Conservation (phyloP, 2,113 vertebrate genomes). For the Leuciscus idus region DNA sequence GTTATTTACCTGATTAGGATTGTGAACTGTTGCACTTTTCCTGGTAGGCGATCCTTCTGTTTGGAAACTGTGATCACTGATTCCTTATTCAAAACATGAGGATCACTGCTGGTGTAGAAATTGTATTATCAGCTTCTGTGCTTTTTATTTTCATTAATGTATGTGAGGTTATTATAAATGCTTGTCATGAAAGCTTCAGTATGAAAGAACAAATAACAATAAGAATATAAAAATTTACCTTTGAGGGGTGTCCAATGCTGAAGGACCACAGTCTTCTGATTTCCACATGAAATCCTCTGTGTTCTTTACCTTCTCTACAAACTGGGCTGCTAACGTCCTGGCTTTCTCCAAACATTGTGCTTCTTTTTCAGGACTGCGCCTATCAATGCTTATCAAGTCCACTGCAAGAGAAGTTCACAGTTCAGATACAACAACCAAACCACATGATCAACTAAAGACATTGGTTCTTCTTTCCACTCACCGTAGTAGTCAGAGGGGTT, state of each 20-base stretch:
- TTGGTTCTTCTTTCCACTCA: slow-evolving; percentile 64
- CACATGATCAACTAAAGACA: not conserved
- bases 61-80: slow-evolving; percentile 66
- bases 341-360: slow-evolving; percentile 79
- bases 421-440: slow-evolving; percentile 30
- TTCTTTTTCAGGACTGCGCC: slow-evolving; percentile 82
- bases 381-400: slow-evolving; percentile 90
- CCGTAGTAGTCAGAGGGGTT: slow-evolving; percentile 96
- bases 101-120: slow-evolving; percentile 53
- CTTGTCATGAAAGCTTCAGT: not conserved
- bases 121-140: not conserved
- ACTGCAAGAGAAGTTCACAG: slow-evolving; percentile 76
- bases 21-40: slow-evolving; percentile 82
- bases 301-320: slow-evolving; percentile 81
- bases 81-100: slow-evolving; percentile 51
- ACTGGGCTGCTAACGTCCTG: slow-evolving; percentile 76
- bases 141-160: not conserved
- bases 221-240: slow-evolving; percentile 41
- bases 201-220: not conserved
- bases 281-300: slow-evolving; percentile 88
- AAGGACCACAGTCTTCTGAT: slow-evolving; percentile 35
- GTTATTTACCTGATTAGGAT: slow-evolving; percentile 81
- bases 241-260: not conserved
- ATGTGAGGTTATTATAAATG: not conserved
- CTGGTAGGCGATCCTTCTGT: slow-evolving; percentile 73